phyloP scores from a whole-genome alignment of 2,888 invertebrate species.

The Cacoxenus indagator region DNA sequence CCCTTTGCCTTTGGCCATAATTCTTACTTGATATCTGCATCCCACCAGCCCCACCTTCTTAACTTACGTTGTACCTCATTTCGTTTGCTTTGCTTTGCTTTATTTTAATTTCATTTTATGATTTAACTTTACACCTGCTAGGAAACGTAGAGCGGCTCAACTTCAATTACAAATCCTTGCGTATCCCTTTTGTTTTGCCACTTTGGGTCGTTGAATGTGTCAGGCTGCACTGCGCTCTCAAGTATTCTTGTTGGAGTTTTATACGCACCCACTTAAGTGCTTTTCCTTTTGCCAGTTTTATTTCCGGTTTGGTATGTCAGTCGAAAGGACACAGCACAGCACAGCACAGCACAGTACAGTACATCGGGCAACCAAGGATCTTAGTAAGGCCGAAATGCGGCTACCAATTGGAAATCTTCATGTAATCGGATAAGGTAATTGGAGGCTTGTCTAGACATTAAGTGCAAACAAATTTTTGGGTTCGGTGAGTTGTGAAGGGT shows the following conservation, averaged over 20 bases:
- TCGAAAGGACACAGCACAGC: slow-evolving; percentile 12
- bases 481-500: background rate
- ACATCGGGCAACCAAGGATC: slow-evolving; percentile 28
- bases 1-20: background rate
- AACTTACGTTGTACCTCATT: slow-evolving; percentile 16
- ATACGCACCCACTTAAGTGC: slow-evolving; percentile 56
- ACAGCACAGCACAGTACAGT: no score
- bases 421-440: slow-evolving; percentile 70
- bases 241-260: background rate
- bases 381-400: slow-evolving; percentile 40
- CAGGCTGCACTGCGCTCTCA: background rate
- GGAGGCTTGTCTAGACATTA: slow-evolving; percentile 70
- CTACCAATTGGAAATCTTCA: slow-evolving; percentile 60
- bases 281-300: slow-evolving; percentile 33
- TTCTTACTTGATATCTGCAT: no score
- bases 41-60: background rate
- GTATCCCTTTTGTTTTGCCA: slow-evolving; percentile 33
- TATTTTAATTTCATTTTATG: slow-evolving; percentile 69
- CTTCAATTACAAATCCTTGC: slow-evolving; percentile 64
- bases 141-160: slow-evolving; percentile 45
- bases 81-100: slow-evolving; percentile 49
- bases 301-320: slow-evolving; percentile 3
- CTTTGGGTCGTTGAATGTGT: background rate
- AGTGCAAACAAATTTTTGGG: slow-evolving; percentile 54
- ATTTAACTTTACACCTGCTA: slow-evolving; percentile 69